Base-by-base conservation (phyloP, 2,888 invertebrate genomes). In the Platycheirus rosarum region DNA sequence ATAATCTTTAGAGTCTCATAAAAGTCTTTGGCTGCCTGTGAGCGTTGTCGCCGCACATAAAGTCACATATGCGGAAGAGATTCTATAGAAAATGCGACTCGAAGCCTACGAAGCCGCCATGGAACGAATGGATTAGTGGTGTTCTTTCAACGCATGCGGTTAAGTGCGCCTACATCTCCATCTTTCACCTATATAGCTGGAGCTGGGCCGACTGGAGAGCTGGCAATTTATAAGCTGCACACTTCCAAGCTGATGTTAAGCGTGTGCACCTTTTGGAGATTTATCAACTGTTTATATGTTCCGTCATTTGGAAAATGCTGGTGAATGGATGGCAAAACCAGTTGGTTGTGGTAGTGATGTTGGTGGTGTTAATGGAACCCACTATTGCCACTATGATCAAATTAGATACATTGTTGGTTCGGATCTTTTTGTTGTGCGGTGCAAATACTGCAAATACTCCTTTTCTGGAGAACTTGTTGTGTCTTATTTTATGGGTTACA, bases 1-100 rank as follows among this genome's bases (percentile, higher is more conserved):
- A 77, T 82, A 82, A 82, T 82, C 77, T 77, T 82, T 82, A 77
- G 77, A 77, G 82, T 63, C 82, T 77, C 77, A 82, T 82, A 82
- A 82, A 82, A 76, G 71, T 63, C 66, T 51, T 23, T 37, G 48
- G 60, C 66, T 82, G 71, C 77, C 71, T 75, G 44, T 60, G 80
- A 70, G 60, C 51, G 40, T 57, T 26, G 62, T 37, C 62, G 26
- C 66, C 55, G 63, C 51, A 44, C 60, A 62, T 66, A 42, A 29
- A 53, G 76, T 76, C 80, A 76, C 75, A 80, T 82, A 82, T 82
- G 82, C 82, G 82, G 82, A 82, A 82, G 82, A 77, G 71, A 82
- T 68, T 82, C 66, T 60, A 4, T n/a, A 37, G 9, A 35, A 51
- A 55, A 53, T 40, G 57, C 57, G 37, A 23, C 42, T 23, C 1